Conservation (phyloP, 2,113 vertebrate genomes). For the Corythornis vintsioides region DNA sequence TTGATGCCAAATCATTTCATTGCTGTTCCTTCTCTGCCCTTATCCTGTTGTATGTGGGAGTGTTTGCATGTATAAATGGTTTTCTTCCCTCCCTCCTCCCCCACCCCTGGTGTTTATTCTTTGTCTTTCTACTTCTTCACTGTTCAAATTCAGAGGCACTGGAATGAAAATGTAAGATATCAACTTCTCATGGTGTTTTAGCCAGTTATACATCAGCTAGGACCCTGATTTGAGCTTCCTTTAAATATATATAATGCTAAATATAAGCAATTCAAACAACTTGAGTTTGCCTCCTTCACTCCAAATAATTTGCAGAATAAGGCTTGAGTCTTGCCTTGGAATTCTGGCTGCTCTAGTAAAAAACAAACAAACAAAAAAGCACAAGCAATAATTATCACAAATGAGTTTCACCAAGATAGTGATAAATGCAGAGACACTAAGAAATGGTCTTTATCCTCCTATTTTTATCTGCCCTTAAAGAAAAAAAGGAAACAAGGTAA, state of each 20-base stretch:
- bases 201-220: not conserved
- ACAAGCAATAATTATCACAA: not conserved
- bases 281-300: not conserved
- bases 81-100: fast-evolving
- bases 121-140: not conserved
- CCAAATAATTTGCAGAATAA: not conserved
- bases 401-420: not conserved
- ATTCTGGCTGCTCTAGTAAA: not conserved
- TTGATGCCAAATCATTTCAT: not conserved
- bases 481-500: not conserved
- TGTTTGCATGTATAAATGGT: not conserved
- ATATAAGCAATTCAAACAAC: not conserved
- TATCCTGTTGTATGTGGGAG: not conserved
- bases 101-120: not conserved
- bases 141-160: not conserved
- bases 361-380: not conserved
- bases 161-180: not conserved
- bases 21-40: not conserved
- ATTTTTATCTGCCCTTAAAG: not conserved
- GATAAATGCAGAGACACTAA: not conserved
- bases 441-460: not conserved
- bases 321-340: not conserved
- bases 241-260: not conserved
- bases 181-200: not conserved
- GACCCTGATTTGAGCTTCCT: not conserved